These are phyloP conservation scores for Lamellibrachia satsuma DNA, from an alignment of 2,888 invertebrate species.

Conservation along the genomic window DNA sequence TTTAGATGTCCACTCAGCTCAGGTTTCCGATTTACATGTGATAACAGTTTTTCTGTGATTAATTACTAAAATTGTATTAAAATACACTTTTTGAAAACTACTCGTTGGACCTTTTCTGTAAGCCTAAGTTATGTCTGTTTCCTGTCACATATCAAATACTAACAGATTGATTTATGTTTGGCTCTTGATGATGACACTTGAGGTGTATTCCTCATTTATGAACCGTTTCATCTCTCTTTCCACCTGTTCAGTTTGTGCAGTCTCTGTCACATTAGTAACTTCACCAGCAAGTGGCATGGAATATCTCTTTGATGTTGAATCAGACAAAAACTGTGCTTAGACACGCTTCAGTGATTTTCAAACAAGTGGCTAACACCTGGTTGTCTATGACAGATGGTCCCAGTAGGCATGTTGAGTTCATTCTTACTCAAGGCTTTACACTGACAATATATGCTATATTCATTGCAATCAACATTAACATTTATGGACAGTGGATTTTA, in stretches of 20 bases:
- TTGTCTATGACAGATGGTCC: not conserved
- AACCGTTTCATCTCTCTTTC: not conserved
- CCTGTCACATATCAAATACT: not conserved
- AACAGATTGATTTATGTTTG: not conserved
- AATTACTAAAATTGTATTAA: too few species aligned
- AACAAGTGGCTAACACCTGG: not conserved
- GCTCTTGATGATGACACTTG: not conserved
- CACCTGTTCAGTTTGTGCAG: not conserved
- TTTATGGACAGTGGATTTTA: not conserved
- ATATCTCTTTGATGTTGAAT: not conserved
- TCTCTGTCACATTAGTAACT: not conserved
- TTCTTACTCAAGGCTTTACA: not conserved
- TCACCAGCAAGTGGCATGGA: not conserved
- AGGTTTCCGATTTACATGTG: too few species aligned
- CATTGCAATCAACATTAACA: not conserved
- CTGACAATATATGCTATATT: not conserved
- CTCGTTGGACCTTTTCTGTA: too few species aligned
- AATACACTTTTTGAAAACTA: too few species aligned
- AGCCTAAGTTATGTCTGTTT: not conserved
- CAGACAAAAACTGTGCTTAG: not conserved
- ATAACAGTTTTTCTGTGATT: too few species aligned
- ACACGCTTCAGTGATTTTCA: not conserved
- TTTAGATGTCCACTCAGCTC: too few species aligned
- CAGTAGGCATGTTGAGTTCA: not conserved
- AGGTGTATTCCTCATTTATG: not conserved